Conservation (phyloP, 2,797 vertebrate genomes). For the Sebastes ruberrimus region DNA sequence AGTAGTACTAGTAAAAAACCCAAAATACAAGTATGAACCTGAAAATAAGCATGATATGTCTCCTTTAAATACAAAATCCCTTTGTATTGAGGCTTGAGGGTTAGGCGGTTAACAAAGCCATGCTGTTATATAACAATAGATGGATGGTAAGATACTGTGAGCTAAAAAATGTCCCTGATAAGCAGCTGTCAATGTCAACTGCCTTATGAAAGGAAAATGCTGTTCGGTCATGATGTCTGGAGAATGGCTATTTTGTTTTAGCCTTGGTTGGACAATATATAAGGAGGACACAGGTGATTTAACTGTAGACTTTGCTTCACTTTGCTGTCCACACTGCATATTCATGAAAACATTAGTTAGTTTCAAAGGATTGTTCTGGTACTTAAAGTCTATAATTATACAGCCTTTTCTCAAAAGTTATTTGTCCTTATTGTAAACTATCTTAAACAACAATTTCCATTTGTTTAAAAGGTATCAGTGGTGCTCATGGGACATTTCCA, state of each 20-base stretch:
- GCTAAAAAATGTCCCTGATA: not conserved
- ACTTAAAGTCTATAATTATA: not conserved
- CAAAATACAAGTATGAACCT: too few relatives aligned
- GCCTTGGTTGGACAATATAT: not conserved
- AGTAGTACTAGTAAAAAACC: too few relatives aligned
- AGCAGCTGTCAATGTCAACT: not conserved
- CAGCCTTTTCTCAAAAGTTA: not conserved
- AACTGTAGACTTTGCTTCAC: not conserved
- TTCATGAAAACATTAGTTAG: not conserved
- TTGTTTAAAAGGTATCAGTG: not conserved
- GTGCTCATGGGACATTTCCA: not conserved
- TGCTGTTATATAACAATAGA: not conserved
- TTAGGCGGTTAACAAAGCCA: not conserved
- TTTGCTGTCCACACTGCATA: not conserved
- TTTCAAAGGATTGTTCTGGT: not conserved
- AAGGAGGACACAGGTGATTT: not conserved
- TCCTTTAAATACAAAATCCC: too few relatives aligned
- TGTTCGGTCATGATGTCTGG: not conserved
- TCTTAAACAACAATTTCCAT: not conserved
- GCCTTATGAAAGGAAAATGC: not conserved
- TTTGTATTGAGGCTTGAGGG: too few relatives aligned
- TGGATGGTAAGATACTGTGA: not conserved
- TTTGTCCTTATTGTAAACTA: not conserved
- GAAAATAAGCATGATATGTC: too few relatives aligned
- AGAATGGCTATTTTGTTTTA: not conserved